Base-by-base conservation (phyloP, 2,888 invertebrate genomes). In the Nasonia oneida region DNA sequence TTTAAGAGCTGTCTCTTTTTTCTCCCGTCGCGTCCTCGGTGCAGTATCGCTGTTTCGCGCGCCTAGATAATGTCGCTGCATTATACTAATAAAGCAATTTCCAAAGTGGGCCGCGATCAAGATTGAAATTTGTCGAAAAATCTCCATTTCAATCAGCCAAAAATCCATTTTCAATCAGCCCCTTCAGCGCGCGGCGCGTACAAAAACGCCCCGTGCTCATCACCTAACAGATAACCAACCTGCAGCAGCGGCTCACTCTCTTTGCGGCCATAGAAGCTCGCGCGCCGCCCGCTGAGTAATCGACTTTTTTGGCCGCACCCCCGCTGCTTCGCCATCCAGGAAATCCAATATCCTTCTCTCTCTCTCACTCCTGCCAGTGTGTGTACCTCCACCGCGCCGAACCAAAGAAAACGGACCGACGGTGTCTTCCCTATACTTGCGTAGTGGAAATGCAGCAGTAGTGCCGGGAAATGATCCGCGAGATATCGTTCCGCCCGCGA, bases 311-410 rank as follows among this genome's bases (percentile, higher is more conserved):
- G 71, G 47, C 33, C 74, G n/a, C 29, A 64, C 23, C 77, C 64
- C 47, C 67, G 76, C 83, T 70, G 77, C 57, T 47, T 70, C 42
- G 15, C 33, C 42, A 23, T 37, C 39, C 33, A 37, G 83, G 83
- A 83, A 83, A 83, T 83, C 71, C 83, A 83, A 83, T 83, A 83
- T 61, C 83, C 83, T 33, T 82, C 77, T 74, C 81, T 57, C 15
- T 29, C 29, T 29, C 29, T 29, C 29, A 29, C 29, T 29, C 29
- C 29, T 29, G 29, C 29, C 29, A 29, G 29, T 29, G 29, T 67
- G 29, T 29, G 29, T 67, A 67, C 64, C 14, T 67, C 10, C 61
- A 61, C 23, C 23, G 23, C 23, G 23, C 10, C 23, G 29, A 67
- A 3, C 64, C 64, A 12, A 67, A 67, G 64, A 67, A 67, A 67